phyloP scores from a whole-genome alignment of 2,797 vertebrate species.

The Manis javanica region DNA sequence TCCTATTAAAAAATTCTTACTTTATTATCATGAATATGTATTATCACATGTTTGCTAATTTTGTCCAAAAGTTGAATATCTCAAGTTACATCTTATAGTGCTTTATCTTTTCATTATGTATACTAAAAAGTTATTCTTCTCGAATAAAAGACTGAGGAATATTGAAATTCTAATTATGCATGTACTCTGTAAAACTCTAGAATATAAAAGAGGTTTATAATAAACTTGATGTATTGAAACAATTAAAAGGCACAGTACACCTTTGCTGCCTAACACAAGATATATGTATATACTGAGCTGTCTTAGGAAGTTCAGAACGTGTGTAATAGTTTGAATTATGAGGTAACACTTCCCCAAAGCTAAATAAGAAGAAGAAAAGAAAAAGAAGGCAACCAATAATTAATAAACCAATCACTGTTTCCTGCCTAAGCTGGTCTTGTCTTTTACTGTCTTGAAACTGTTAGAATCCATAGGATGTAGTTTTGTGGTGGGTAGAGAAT shows the following conservation, averaged over 20 bases:
- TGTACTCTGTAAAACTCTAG: slow-evolving; percentile 31
- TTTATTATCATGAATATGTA: slow-evolving; percentile 64
- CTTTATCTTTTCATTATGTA: slow-evolving; percentile 29
- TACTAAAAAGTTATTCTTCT: slow-evolving; percentile 59
- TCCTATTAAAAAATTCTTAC: slow-evolving; percentile 38
- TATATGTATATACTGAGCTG: background rate
- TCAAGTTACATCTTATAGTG: slow-evolving; percentile 63
- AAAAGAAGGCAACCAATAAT: slow-evolving; percentile 49
- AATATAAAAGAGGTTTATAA: slow-evolving; percentile 76
- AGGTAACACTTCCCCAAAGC: slow-evolving; percentile 49
- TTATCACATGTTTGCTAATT: slow-evolving; percentile 74
- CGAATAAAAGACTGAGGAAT: slow-evolving; percentile 50
- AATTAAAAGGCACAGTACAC: slow-evolving; percentile 50
- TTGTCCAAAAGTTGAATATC: slow-evolving; percentile 67
- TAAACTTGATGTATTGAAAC: slow-evolving; percentile 28
- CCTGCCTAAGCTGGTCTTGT: slow-evolving; percentile 9
- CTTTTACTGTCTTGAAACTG: background rate
- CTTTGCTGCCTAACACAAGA: slow-evolving; percentile 62
- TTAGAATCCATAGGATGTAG: background rate
- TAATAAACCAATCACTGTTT: slow-evolving; percentile 25
- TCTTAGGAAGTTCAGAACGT: slow-evolving; percentile 21
- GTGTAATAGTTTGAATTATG: background rate
- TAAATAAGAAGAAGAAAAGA: slow-evolving; percentile 38
- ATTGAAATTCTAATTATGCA: slow-evolving; percentile 70
- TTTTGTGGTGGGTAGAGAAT: background rate